Evolutionary conservation across 2,113 vertebrate species (phyloP).

Genomic region (Hassar affinis): DNA sequence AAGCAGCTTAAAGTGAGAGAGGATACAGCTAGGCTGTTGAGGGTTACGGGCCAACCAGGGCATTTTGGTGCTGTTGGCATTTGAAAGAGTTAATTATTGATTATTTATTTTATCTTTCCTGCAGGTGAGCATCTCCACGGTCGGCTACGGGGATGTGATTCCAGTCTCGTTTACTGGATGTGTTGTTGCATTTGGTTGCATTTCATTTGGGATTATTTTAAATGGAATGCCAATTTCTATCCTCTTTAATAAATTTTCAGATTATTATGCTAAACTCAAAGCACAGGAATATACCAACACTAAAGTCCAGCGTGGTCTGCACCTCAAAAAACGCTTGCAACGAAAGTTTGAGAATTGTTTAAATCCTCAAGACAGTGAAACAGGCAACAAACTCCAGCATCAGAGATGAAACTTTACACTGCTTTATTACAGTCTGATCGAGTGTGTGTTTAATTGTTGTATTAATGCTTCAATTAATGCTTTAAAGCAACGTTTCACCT

Average conservation of each 20-base stretch:
- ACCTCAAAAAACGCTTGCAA: slow-evolving; percentile 67
- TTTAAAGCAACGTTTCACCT: neutral
- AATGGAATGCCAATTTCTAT: slow-evolving; percentile 89
- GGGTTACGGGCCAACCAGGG: neutral
- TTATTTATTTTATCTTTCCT: neutral
- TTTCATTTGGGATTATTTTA: slow-evolving; percentile 91
- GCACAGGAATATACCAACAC: slow-evolving; percentile 75
- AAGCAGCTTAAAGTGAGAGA: neutral
- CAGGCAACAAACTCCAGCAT: neutral
- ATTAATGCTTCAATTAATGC: neutral
- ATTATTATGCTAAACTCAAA: slow-evolving; percentile 81
- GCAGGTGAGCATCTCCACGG: slow-evolving; percentile 90
- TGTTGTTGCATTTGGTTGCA: slow-evolving; percentile 83
- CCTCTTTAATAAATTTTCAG: slow-evolving; percentile 83
- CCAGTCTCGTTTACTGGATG: slow-evolving; percentile 80
- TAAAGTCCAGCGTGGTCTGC: slow-evolving; percentile 69
- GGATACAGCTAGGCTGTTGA: neutral
- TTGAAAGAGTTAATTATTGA: neutral
- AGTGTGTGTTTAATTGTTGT: neutral
- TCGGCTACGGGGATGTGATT: slow-evolving; percentile 86
- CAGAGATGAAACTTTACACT: neutral
- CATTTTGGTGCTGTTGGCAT: neutral
- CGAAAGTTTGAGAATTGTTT: slow-evolving; percentile 67
- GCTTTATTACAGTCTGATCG: neutral
- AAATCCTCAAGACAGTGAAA: slow-evolving; percentile 52